A percentile compares a stretch with the other conserved stretches of the same genome.
Conservation (phyloP, 2,888 invertebrate species). For the Hemithea aestivaria region DNA sequence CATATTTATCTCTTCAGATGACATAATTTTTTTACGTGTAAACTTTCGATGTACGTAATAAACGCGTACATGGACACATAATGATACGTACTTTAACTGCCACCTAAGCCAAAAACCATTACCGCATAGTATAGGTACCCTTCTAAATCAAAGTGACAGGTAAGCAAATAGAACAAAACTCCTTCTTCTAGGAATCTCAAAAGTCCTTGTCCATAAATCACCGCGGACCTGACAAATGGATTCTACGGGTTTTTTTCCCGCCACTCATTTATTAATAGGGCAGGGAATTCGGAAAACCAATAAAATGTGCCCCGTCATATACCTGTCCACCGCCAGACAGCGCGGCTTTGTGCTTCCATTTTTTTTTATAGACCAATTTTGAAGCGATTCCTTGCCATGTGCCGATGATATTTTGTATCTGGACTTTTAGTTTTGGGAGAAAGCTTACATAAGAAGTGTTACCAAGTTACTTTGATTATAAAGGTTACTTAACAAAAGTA, state of each 20-base stretch:
- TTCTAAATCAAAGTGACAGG: slow-evolving; percentile 76
- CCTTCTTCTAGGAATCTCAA: slow-evolving; percentile 72
- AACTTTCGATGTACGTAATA: too few relatives aligned
- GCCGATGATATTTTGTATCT: too few relatives aligned
- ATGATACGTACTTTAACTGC: slow-evolving; percentile 22
- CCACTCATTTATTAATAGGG: slow-evolving; percentile 78
- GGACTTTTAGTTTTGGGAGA: too few relatives aligned
- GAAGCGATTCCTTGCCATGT: too few relatives aligned
- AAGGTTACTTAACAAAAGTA: too few relatives aligned
- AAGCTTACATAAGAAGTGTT: too few relatives aligned
- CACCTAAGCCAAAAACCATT: slow-evolving; percentile 36
- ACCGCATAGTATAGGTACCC: slow-evolving; percentile 38
- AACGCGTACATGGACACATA: slow-evolving; percentile 7
- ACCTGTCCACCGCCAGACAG: slow-evolving; percentile 75
- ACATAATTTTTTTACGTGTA: too few relatives aligned
- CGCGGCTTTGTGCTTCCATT: slow-evolving; percentile 71
- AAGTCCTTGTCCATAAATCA: slow-evolving; percentile 76
- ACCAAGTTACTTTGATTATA: too few relatives aligned
- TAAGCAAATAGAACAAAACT: slow-evolving; percentile 78
- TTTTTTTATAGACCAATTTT: slow-evolving; percentile 38
- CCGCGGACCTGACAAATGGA: slow-evolving; percentile 75
- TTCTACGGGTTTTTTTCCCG: slow-evolving; percentile 73
- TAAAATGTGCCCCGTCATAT: slow-evolving; percentile 79
- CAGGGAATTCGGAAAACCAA: slow-evolving; percentile 78
- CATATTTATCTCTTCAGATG: too few relatives aligned